Base-by-base conservation (phyloP, 2,888 invertebrate genomes). In the Lamellibrachia satsuma region DNA sequence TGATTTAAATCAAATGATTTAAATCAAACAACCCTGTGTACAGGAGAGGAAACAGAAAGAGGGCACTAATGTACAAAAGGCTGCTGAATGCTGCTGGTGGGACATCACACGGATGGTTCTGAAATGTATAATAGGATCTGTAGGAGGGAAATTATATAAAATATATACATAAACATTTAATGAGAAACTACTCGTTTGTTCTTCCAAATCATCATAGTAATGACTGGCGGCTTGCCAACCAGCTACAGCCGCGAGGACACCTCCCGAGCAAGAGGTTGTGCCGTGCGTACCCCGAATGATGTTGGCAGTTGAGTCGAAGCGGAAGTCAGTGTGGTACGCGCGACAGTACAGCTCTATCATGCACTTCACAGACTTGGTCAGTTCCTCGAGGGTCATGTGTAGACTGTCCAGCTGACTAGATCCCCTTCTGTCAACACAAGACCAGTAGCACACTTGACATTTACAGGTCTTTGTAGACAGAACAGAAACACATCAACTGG, bases 271-370 rank as follows among this genome's bases (percentile, higher is more conserved):
- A 57, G 57, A 11, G 57, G 8, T 92, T 57, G 51, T 75, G n/a
- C 9, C 15, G 22, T n/a, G 15, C 51, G 52, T 52, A 93, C 93
- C 93, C 92, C 93, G 93, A n/a, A 90, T 27, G 7, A 92, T 52
- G n/a, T 93, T 91, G 51, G 92, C 90, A n/a, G 94, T 91, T 3
- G 94, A 94, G 91, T 93, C 93, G 57, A 94, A 94, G 52, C 95
- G 94, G 94, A 96, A 96, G 93, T 96, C 96, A 15, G 96, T 96
- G 93, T 98, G 97, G 95, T 98, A 98, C 0, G 98, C 98, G 94
- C 98, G 97, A 92, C 98, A 98, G 97, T 99, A 99, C 94, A 98
- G 98, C 95, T 98, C 98, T 4, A 99, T 97, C 6, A 99, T 97
- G 94, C 98, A 97, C 93, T 98, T 98, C 91, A 99, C 98, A 0